Evolutionary conservation across 2,797 vertebrate species (phyloP).

Genomic region (Pantherophis alleghaniensis): DNA sequence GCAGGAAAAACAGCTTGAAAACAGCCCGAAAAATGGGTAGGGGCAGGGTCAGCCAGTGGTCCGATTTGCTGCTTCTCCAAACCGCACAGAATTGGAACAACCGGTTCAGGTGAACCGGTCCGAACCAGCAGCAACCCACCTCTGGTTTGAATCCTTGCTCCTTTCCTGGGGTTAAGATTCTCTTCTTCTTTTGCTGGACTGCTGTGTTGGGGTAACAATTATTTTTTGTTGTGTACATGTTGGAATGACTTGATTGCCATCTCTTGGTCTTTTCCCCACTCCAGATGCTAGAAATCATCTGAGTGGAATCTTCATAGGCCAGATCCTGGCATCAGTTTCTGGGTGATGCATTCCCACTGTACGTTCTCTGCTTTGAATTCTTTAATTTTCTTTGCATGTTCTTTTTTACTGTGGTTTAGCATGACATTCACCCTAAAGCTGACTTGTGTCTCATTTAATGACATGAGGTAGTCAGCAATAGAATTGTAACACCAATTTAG

Average conservation of each 20-base stretch:
- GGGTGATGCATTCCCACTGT: background rate
- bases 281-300: background rate
- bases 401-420: background rate
- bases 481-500: background rate
- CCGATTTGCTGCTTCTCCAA: too few species aligned
- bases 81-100: too few species aligned
- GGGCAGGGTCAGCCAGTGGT: too few species aligned
- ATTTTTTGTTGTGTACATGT: background rate
- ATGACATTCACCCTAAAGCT: background rate
- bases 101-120: too few species aligned
- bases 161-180: background rate
- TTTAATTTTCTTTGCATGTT: background rate
- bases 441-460: background rate
- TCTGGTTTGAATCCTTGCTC: background rate
- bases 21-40: too few species aligned
- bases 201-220: background rate
- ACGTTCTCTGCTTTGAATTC: background rate
- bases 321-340: background rate
- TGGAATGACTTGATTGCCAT: background rate
- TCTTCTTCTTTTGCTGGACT: background rate
- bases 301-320: background rate
- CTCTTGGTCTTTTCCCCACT: background rate
- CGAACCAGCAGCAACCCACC: too few species aligned
- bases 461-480: background rate
- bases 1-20: too few species aligned